phyloP scores from a whole-genome alignment of 2,888 invertebrate genomes.

The Drosophila kuntzei region DNA sequence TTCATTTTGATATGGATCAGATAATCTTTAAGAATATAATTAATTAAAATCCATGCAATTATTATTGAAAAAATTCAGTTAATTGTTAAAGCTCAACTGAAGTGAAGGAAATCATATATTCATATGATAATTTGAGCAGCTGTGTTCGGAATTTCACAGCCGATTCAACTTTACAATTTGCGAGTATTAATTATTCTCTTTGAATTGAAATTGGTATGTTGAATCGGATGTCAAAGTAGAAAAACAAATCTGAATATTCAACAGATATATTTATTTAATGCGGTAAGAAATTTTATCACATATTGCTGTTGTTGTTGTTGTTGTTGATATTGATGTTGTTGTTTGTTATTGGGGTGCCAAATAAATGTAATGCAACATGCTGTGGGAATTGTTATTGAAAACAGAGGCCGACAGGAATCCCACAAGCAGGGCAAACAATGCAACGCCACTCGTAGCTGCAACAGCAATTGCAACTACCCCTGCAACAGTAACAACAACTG shows the following conservation, averaged over 20 bases:
- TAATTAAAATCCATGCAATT: not conserved
- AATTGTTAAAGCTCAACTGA: not conserved
- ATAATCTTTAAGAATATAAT: not conserved
- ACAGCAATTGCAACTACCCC: slow-evolving; percentile 27
- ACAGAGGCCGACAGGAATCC: slow-evolving; percentile 26
- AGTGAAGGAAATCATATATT: slow-evolving; percentile 10
- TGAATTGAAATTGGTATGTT: slow-evolving; percentile 37
- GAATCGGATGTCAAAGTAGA: slow-evolving; percentile 50
- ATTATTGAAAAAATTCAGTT: not conserved
- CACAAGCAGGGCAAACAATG: slow-evolving; percentile 41
- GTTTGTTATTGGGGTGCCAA: not conserved
- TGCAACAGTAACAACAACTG: slow-evolving; percentile 33
- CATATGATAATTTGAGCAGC: slow-evolving; percentile 25
- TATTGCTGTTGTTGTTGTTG: not conserved
- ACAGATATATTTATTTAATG: slow-evolving; percentile 42
- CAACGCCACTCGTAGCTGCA: slow-evolving; percentile 35
- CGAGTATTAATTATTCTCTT: slow-evolving; percentile 51
- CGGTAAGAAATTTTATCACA: slow-evolving; percentile 49
- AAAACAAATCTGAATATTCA: slow-evolving; percentile 59
- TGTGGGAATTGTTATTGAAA: slow-evolving; percentile 65
- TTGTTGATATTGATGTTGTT: not conserved
- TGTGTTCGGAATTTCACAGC: not conserved
- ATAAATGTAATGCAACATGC: slow-evolving; percentile 49
- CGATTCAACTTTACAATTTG: slow-evolving; percentile 23
- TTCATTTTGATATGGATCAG: not conserved